Base-by-base conservation (phyloP, 2,797 vertebrate genomes). In the Hylomyscus alleni region DNA sequence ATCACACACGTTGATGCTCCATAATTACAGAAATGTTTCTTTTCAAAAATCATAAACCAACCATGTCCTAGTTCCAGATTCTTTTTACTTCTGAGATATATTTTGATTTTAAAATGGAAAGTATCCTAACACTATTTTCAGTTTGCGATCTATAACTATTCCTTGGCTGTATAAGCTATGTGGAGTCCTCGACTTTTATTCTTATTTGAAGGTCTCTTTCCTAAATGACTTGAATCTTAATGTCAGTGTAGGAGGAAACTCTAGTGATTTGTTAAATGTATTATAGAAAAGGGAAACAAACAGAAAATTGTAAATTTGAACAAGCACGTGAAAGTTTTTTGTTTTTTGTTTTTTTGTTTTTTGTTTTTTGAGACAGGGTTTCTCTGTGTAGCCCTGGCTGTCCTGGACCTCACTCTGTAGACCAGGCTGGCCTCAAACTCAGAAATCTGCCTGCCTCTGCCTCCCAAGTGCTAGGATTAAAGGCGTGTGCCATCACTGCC, bases 41-140 rank as follows among this genome's bases (percentile, higher is more conserved):
- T 75, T 52, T 20, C 47, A 19, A 90, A 90, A 90, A n/a, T 76
- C 44, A 80, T 44, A 44, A 44, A 6, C 26, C 29, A 84, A 54
- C 56, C 3, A 13, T 73, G 56, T 34, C 87, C 20, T 90, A 52
- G 69, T 95, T 94, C 15, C 31, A 15, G 87, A 82, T 65, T 94
- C 24, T 92, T 26, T 93, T 89, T 37, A 69, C 20, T 83, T 81
- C 26, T 88, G 54, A 20, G 50, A 58, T 89, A 20, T 54, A 73
- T 24, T 80, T 90, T 62, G 2, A 82, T 85, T 87, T 87, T 54
- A 37, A 87, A 65, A 91, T 81, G 62, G 62, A 86, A 85, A 54
- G 22, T 54, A 19, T 82, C 77, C 26, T 29, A 80, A 86, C 13
- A 81, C 22, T 40, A 34, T 34, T 89, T 94, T 89, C 26, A 90